phyloP scores from a whole-genome alignment of 2,797 vertebrate genomes.

The Rhincodon typus region DNA sequence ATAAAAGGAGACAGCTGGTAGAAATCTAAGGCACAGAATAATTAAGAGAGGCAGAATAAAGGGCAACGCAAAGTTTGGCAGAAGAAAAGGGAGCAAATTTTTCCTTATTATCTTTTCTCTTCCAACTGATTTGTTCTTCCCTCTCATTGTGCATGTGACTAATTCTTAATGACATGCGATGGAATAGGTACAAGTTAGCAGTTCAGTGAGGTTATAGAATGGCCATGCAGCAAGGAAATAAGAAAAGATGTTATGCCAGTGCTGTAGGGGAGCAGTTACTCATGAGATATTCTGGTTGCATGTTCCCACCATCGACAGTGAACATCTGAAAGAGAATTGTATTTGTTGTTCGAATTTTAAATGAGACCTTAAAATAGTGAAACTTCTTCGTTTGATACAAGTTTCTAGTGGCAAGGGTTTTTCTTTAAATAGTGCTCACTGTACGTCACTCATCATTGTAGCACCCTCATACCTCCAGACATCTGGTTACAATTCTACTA shows the following conservation, averaged over 20 bases:
- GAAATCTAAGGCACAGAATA: not conserved
- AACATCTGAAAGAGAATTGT: not conserved
- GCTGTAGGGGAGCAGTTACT: not conserved
- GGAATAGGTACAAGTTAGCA: not conserved
- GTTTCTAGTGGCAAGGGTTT: not conserved
- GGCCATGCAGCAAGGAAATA: not conserved
- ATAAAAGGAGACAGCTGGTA: not conserved
- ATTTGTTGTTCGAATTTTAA: not conserved
- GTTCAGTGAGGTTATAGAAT: not conserved
- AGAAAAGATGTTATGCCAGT: not conserved
- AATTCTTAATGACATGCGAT: not conserved
- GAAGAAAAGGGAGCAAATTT: not conserved
- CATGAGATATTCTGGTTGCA: not conserved
- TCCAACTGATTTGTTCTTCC: not conserved
- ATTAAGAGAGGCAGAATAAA: not conserved
- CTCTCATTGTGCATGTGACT: not conserved
- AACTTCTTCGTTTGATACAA: not conserved
- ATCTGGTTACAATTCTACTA: not conserved
- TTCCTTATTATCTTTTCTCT: not conserved
- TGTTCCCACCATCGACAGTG: not conserved
- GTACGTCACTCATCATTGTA: not conserved
- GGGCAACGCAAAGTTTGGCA: not conserved
- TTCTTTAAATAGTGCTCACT: not conserved
- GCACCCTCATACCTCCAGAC: not conserved
- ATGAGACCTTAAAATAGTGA: not conserved